A percentile compares a stretch with the other conserved stretches of the same genome.
phyloP scores from a whole-genome alignment of 2,113 vertebrate genomes.

The Cyprinodon tularosa region DNA sequence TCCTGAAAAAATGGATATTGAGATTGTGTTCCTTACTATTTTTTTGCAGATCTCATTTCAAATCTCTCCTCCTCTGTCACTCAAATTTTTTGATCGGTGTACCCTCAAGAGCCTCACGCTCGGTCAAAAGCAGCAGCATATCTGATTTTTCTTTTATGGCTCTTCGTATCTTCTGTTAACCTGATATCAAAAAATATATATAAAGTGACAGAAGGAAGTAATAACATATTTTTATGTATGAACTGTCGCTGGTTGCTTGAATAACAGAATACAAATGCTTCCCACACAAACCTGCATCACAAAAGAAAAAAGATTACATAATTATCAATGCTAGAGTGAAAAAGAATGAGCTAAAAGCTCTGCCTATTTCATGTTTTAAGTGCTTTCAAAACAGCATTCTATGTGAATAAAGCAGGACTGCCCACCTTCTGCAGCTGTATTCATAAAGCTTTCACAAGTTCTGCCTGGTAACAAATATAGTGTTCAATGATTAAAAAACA shows the following conservation, averaged over 20 bases:
- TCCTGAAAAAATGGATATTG: slow-evolving; percentile 44
- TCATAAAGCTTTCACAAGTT: not conserved
- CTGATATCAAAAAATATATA: not conserved
- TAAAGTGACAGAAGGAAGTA: slow-evolving; percentile 9
- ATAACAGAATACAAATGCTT: not conserved
- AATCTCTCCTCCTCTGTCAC: slow-evolving; percentile 14
- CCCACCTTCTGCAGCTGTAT: not conserved
- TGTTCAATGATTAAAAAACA: not conserved
- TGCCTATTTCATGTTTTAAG: not conserved
- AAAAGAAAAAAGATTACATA: not conserved
- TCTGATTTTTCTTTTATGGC: slow-evolving; percentile 29
- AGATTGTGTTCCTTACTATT: slow-evolving; percentile 26
- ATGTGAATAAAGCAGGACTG: not conserved
- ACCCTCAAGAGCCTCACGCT: slow-evolving; percentile 1
- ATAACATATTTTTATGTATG: not conserved
- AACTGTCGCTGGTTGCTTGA: not conserved
- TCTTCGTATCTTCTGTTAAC: slow-evolving; percentile 14
- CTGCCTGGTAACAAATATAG: not conserved
- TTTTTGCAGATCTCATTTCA: slow-evolving; percentile 27
- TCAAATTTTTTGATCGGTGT: slow-evolving; percentile 12
- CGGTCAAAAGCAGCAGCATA: slow-evolving; percentile 2
- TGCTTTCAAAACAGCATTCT: not conserved
- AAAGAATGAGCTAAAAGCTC: not conserved
- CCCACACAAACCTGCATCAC: not conserved
- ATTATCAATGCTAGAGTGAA: not conserved